A percentile compares a stretch with the other conserved stretches of the same genome.
phyloP scores from a whole-genome alignment of 2,797 vertebrate genomes.

The Aulostomus chinensis region DNA sequence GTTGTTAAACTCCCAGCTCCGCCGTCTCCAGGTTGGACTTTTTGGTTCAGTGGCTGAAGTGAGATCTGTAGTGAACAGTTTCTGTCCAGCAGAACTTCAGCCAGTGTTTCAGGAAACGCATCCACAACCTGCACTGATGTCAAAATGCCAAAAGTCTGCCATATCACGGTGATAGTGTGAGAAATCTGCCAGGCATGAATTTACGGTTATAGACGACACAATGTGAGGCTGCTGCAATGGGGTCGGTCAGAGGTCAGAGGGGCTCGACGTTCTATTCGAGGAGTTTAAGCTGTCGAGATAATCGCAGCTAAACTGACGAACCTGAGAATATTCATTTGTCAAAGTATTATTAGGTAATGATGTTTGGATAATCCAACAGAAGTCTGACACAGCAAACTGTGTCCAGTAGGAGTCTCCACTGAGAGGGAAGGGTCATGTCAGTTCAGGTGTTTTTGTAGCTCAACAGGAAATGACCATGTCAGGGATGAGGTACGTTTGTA shows the following conservation, averaged over 20 bases:
- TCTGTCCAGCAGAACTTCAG: too few species aligned
- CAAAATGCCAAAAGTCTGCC: too few species aligned
- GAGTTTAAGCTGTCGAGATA: conserved; percentile 35
- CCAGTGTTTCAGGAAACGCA: too few species aligned
- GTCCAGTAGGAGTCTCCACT: not conserved
- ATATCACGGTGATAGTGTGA: too few species aligned
- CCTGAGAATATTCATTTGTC: conserved; percentile 18
- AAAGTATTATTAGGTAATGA: conserved; percentile 12
- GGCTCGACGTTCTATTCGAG: conserved; percentile 11
- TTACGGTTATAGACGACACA: not conserved
- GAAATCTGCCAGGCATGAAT: not conserved
- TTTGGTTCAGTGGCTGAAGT: too few species aligned
- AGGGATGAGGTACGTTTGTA: too few species aligned
- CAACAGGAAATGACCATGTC: too few species aligned
- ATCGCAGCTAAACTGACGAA: conserved; percentile 27
- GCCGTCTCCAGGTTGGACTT: too few species aligned
- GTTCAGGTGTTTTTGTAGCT: not conserved
- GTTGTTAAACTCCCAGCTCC: too few species aligned
- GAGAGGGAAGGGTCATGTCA: not conserved
- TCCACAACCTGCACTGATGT: too few species aligned
- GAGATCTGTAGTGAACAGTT: too few species aligned
- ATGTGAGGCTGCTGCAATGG: not conserved
- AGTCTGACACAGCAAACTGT: not conserved
- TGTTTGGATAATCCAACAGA: conserved; percentile 1
- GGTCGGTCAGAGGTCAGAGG: not conserved